Conservation (phyloP, 2,113 vertebrate genomes). For the Perognathus longimembris region DNA sequence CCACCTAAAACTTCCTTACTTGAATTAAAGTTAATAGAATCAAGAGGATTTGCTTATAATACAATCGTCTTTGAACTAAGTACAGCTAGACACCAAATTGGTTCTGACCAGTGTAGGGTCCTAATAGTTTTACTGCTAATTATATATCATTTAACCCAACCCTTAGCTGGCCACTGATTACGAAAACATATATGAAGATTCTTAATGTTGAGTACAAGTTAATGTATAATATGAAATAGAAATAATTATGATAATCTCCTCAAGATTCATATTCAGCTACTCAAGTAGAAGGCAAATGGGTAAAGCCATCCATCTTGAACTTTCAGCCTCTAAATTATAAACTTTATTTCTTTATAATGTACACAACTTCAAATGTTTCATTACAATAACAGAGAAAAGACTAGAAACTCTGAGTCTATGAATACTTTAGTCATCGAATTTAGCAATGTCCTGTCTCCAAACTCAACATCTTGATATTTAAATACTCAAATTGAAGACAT, state of each 20-base stretch:
- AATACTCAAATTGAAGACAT: constrained; percentile 46
- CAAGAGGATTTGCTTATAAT: neutral
- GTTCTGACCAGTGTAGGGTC: neutral
- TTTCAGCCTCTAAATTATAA: neutral
- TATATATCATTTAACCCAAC: constrained; percentile 24
- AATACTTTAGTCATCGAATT: constrained; percentile 13
- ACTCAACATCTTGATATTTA: constrained; percentile 48
- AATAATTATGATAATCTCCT: constrained; percentile 36
- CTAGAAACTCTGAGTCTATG: neutral
- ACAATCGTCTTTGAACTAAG: neutral
- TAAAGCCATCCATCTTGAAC: neutral
- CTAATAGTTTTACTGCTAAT: constrained; percentile 42
- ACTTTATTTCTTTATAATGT: neutral
- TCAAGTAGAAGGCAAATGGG: neutral
- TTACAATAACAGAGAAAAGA: constrained; percentile 15
- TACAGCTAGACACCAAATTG: neutral
- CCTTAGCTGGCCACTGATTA: neutral
- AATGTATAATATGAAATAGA: constrained; percentile 5
- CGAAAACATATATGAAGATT: constrained; percentile 24
- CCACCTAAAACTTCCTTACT: constrained; percentile 6
- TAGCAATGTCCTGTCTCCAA: constrained; percentile 37
- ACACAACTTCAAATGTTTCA: neutral
- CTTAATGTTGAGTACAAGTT: constrained; percentile 22
- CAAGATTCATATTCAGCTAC: constrained; percentile 18
- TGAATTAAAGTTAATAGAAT: constrained; percentile 18